A percentile compares a stretch with the other conserved stretches of the same genome.
Conservation (phyloP, 2,113 vertebrate species). For the Artemisiospiza belli region DNA sequence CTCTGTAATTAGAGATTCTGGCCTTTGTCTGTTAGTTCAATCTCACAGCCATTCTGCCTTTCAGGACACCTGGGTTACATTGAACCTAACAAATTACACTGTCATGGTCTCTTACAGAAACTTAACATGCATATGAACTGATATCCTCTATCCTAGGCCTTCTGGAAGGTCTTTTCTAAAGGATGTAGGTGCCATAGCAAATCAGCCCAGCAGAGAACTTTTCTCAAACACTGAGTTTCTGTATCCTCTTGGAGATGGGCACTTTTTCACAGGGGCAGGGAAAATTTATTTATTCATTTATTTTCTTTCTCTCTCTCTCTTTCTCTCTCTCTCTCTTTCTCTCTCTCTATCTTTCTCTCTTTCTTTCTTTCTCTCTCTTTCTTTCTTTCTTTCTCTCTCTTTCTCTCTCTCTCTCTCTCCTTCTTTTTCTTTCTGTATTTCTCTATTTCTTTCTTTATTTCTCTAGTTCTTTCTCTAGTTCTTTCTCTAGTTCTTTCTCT, state of each 20-base stretch:
- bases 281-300: background rate
- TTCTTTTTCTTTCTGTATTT: too few species aligned
- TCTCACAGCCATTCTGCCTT: background rate
- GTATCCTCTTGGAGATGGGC: background rate
- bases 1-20: background rate
- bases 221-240: background rate
- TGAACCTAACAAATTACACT: background rate
- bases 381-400: too few species aligned
- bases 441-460: background rate
- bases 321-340: too few species aligned
- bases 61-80: background rate
- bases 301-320: too few species aligned
- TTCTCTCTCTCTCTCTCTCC: too few species aligned
- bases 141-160: background rate
- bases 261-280: background rate
- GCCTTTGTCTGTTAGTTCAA: background rate
- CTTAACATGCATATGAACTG: background rate
- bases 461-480: too few species aligned
- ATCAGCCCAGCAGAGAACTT: background rate
- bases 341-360: background rate
- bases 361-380: background rate
- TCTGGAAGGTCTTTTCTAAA: background rate
- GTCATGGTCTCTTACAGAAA: background rate
- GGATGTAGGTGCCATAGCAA: background rate
- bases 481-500: background rate